Evolutionary conservation across 2,888 invertebrate genomes (phyloP).

Genomic region (Camponotus fellah): DNA sequence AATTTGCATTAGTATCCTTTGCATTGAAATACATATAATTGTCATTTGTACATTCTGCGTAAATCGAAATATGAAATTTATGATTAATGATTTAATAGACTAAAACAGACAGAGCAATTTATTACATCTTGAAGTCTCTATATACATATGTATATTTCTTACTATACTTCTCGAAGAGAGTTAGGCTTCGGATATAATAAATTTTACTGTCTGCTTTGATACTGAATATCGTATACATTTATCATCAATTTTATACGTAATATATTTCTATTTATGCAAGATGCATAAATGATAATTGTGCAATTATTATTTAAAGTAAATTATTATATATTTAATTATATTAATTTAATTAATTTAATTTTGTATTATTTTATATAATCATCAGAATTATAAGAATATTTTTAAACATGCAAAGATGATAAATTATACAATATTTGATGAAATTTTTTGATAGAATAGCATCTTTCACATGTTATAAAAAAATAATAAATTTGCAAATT

Average conservation of each 20-base stretch:
- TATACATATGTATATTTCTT: neutral
- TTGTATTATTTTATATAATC: neutral
- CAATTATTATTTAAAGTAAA: neutral
- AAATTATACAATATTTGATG: neutral
- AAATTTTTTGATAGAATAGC: neutral
- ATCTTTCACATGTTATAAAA: constrained; percentile 11
- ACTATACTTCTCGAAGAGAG: neutral
- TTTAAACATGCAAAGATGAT: neutral
- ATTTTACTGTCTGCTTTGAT: neutral
- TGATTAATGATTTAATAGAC: constrained; percentile 19
- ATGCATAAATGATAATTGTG: neutral
- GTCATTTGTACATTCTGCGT: constrained; percentile 8
- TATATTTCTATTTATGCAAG: neutral
- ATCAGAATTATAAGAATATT: neutral
- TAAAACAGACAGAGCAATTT: neutral
- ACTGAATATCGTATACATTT: neutral
- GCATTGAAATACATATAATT: constrained; percentile 6
- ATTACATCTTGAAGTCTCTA: neutral
- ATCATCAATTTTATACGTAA: neutral
- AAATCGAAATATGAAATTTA: constrained; percentile 22
- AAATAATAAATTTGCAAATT: constrained; percentile 25
- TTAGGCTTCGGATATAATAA: neutral
- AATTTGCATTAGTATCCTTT: neutral
- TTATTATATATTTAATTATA: constrained; percentile 1
- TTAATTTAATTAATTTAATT: constrained; percentile 1